Base-by-base conservation (phyloP, 2,113 vertebrate genomes). In the Mormyrus lacerda region DNA sequence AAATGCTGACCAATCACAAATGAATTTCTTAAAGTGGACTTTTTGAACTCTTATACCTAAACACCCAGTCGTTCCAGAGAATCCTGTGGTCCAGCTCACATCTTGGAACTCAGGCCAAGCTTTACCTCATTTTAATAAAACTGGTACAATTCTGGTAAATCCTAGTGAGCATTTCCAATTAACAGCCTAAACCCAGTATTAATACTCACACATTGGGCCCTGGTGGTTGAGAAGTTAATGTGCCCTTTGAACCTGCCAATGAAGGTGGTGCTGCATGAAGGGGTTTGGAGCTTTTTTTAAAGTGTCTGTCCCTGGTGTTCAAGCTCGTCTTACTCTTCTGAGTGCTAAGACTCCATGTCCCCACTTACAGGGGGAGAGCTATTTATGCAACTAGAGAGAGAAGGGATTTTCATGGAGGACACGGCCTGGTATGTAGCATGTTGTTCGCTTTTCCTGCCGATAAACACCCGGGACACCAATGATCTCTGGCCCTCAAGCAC, bases 401-500 rank as follows among this genome's bases (percentile, higher is more conserved):
- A 99, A 92, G 98, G 98, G 91, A 98, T 99, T 95, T 99, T 99
- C 96, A 98, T 99, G 98, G 98, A 99, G 94, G 98, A 99, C 93
- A 99, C 98, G 15, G 98, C 98, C 89, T 99, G 98, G 98, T 99
- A 95, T 97, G 97, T 93, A 45, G 61, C 21, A 1, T 10, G 10
- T 47, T 21, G 42, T 27, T 61, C 27, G 11, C 9, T n/a, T 44
- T 9, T 7, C 44, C 17, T 24, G 27, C 61, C 13, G 39, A 50
- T 19, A 44, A 42, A 31, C 47, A 50, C 21, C 53, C 15, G 21
- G 79, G 24, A 44, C 79, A 85, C 27, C 51, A 48, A 87, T 27
- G 39, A 45, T 89, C 87, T 69, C 2, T 17, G 85, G 53, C 58
- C 17, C 79, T 13, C 50, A 9, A 55, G 47, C n/a, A 31, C 31